Evolutionary conservation across 2,888 invertebrate species (phyloP), one percentile per base, ranked within the genome.

Genomic region (Scaptodrosophila latifasciaeformis): DNA sequence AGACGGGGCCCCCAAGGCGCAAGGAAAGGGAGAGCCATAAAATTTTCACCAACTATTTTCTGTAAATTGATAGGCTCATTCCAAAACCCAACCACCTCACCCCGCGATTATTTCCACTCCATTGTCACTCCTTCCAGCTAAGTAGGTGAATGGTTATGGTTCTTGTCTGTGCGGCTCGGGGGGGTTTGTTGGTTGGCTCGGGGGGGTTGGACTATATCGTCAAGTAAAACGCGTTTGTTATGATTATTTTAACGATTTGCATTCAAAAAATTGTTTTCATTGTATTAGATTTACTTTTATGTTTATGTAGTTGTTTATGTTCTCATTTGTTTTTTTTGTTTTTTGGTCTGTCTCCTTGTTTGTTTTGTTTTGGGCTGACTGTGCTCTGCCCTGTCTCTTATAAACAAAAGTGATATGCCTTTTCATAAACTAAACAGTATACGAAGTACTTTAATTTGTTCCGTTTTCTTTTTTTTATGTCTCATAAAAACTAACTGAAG

Each of bases 51-150:
- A 37, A 37, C 37, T 37, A 48, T 48, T 48, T 48, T 48, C n/a
- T 39, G 78, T 70, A 75, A 75, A 80, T 70, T 75, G 78, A 80
- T 74, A 75, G 65, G 71, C 62, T 70, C 80, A 69, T 53, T 51
- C 59, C n/a, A 27, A 71, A 68, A 68, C 68, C 61, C 37, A 17
- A 37, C 37, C 37, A 37, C 56, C 47, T 44, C 12, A 29, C 40
- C 37, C 53, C 34, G 27, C 35, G 15, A 27, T 39, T 21, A n/a
- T 24, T 10, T 3, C 44, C 0, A n/a, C 51, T 51, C 34, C 21
- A 37, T 4, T 18, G 18, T 39, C 31, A 10, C 10, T 12, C 15
- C 5, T 15, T n/a, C 39, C 18, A 51, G 34, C 49, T 49, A 49
- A 54, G 55, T 50, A 49, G 51, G 18, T 31, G 24, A 31, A 27